Base-by-base conservation (phyloP, 2,797 vertebrate genomes). In the Labeo calbasu region DNA sequence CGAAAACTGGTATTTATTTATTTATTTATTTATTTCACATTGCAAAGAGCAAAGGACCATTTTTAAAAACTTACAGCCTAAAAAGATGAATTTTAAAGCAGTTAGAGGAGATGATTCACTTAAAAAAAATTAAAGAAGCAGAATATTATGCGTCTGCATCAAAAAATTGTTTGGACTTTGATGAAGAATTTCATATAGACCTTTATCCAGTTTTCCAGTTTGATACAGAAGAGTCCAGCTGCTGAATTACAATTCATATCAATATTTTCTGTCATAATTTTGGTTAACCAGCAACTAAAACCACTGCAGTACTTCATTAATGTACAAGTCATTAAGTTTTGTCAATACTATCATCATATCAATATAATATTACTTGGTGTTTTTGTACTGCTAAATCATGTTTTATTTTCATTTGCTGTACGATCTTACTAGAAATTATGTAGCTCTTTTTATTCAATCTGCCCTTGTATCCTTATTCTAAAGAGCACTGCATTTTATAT, bases 371-470 rank as follows among this genome's bases (percentile, higher is more conserved):
- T 46, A 79, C 65, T 70, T 71, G 66, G 32, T 43, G 73, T 71
- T 82, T 79, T 70, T 69, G 50, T 76, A 59, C 50, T 23, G 43
- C 14, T 68, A 1, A 59, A 21, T 77, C 61, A 76, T 53, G 79
- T 76, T 80, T 77, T 12, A 57, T 73, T 70, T 75, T 50, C 66
- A n/a, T 85, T 43, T 53, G 71, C 57, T 43, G 14, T 57, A 51
- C 15, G n/a, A 61, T 65, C 51, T 65, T 77, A 72, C 12, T 50
- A 71, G 19, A 36, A 69, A 82, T 71, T 14, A 84, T 84, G 83
- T 65, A 81, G 36, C 59, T 79, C 50, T 81, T 87, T 89, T 87
- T 84, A 86, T 87, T 87, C 57, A 84, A 72, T 86, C 83, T 81
- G 77, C 81, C 79, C 75, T 15, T 82, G 21, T 66, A 72, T 83